Conservation (phyloP, 2,888 invertebrate genomes). For the Caenorhabditis sinica region DNA sequence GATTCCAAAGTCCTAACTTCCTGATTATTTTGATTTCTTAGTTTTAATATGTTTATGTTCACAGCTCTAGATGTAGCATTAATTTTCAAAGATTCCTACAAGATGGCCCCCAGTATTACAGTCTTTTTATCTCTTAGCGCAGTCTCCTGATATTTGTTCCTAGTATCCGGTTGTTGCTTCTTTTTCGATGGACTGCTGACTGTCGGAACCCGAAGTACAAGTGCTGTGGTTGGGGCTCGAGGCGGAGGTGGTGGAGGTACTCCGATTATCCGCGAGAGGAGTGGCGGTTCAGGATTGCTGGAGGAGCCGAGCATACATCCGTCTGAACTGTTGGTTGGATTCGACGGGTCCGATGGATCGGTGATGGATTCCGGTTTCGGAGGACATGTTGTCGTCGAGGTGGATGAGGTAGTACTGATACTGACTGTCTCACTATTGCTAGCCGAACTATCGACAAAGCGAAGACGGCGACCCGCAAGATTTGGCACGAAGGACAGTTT, state of each 20-base stretch:
- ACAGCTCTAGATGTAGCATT: no score
- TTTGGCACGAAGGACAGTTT: conserved; percentile 67
- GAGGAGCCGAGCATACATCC: conserved; percentile 74
- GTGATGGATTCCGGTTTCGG: conserved; percentile 14
- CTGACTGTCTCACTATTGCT: conserved; percentile 63
- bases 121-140: conserved; percentile 70
- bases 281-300: conserved; percentile 75
- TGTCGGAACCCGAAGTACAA: conserved; percentile 61
- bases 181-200: conserved; percentile 62
- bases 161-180: conserved; percentile 67
- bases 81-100: background rate
- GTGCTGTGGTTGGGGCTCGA: conserved; percentile 71
- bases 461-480: conserved; percentile 61
- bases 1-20: conserved; percentile 22
- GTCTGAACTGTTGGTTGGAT: conserved; percentile 59
- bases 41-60: conserved; percentile 4
- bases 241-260: conserved; percentile 75
- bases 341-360: conserved; percentile 1
- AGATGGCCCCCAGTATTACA: conserved; percentile 27
- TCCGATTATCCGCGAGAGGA: conserved; percentile 76
- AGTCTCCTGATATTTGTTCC: conserved; percentile 73
- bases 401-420: conserved; percentile 50
- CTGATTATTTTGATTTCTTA: conserved; percentile 10
- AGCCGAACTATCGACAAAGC: conserved; percentile 67
- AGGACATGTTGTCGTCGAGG: conserved; percentile 43